Conservation (phyloP, 2,797 vertebrate genomes). For the Alouatta caraya region DNA sequence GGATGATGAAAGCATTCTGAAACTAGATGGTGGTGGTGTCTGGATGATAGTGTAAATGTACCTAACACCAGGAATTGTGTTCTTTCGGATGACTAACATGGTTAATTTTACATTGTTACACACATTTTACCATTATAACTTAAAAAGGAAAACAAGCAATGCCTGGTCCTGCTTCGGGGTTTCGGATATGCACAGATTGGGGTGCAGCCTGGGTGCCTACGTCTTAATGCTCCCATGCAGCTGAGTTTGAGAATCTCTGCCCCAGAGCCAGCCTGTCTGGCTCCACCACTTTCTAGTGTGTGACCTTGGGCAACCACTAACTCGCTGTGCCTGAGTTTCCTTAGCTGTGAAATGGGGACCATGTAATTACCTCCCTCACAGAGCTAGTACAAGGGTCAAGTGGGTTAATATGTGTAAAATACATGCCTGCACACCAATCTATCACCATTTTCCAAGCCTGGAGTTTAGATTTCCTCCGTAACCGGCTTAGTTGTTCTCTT, state of each 20-base stretch:
- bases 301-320: background rate
- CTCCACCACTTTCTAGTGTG: background rate
- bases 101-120: background rate
- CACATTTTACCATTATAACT: background rate
- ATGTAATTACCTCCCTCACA: background rate
- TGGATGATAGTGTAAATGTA: background rate
- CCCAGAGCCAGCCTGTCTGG: background rate
- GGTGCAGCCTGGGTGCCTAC: background rate
- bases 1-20: background rate
- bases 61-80: background rate
- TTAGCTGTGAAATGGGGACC: too few relatives aligned
- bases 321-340: background rate
- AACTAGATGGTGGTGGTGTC: background rate
- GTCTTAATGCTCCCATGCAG: accelerated
- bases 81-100: background rate
- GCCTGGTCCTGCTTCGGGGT: background rate
- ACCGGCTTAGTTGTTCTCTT: background rate
- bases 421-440: accelerated
- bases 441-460: background rate
- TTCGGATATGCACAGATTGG: background rate
- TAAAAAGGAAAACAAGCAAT: background rate
- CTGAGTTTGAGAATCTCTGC: background rate
- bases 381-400: background rate
- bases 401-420: too few relatives aligned
- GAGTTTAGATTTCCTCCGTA: background rate